Percentiles rank a stretch among this genome's conserved stretches.
Conservation (phyloP, 1,140 invertebrate genomes). For the Cotesia vestalis region DNA sequence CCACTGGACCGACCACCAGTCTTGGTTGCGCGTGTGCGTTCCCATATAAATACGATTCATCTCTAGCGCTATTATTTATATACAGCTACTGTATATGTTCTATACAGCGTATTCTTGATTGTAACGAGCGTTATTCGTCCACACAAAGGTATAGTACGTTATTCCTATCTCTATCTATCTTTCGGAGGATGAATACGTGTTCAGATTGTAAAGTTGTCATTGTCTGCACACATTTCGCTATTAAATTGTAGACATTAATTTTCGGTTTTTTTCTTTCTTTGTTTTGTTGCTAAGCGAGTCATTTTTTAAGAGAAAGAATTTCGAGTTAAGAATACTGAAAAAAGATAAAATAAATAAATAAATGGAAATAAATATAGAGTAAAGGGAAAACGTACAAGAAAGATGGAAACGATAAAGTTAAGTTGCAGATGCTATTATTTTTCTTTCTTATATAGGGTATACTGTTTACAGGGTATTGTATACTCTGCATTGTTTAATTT, state of each 20-base stretch:
- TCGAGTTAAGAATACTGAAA: neutral
- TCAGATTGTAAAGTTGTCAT: constrained; percentile 33
- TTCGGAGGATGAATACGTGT: constrained; percentile 36
- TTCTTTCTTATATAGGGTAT: neutral
- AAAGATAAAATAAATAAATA: neutral
- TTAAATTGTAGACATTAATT: constrained; percentile 12
- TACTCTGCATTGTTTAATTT: too few species aligned
- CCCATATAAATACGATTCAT: constrained; percentile 42
- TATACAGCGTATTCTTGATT: constrained; percentile 29
- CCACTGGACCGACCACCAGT: constrained; percentile 64
- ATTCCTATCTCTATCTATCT: neutral
- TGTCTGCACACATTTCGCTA: neutral
- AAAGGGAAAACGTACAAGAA: neutral
- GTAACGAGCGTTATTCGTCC: constrained; percentile 37
- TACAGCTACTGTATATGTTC: too few species aligned
- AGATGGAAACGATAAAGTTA: constrained; percentile 14
- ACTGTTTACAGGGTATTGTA: too few species aligned
- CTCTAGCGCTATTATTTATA: constrained; percentile 8
- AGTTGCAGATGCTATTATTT: constrained; percentile 26
- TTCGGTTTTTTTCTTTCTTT: neutral
- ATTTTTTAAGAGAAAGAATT: constrained; percentile 11
- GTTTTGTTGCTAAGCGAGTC: neutral
- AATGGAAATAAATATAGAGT: too few species aligned
- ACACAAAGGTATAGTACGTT: constrained; percentile 26
- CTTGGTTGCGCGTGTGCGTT: constrained; percentile 39